These are phyloP conservation scores for Acrossocheilus wenchowensis DNA, from an alignment of 2,797 vertebrate genomes.

Conservation along the genomic window DNA sequence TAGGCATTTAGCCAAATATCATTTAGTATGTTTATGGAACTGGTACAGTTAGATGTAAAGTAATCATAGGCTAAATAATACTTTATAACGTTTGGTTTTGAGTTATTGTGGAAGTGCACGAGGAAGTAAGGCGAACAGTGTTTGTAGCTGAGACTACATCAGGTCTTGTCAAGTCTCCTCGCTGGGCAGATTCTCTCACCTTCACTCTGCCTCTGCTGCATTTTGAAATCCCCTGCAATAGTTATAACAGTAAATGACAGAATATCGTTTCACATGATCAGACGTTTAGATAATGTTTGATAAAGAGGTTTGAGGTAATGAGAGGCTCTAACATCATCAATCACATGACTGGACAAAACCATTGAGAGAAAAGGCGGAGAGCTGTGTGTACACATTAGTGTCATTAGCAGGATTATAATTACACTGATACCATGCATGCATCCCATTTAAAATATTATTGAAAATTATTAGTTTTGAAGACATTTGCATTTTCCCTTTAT, in stretches of 20 bases:
- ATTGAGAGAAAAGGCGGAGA: not conserved
- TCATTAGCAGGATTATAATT: not conserved
- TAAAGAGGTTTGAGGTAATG: constrained; percentile 1
- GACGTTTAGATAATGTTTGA: not conserved
- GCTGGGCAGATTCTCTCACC: not conserved
- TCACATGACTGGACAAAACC: constrained; percentile 4
- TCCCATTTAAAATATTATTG: not conserved
- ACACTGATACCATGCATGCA: not conserved
- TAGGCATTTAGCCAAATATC: not conserved
- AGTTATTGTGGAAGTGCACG: not conserved
- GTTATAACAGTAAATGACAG: too few species aligned
- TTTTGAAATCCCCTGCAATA: not conserved
- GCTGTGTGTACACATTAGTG: not conserved
- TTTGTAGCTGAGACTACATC: not conserved
- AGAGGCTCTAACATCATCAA: not conserved
- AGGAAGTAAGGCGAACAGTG: not conserved
- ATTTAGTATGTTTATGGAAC: not conserved
- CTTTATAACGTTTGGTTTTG: not conserved
- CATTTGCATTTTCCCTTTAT: not conserved
- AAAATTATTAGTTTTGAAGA: not conserved
- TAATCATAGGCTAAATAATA: too few species aligned
- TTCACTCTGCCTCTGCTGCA: not conserved
- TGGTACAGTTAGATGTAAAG: not conserved
- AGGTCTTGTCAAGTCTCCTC: not conserved
- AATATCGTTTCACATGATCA: not conserved